Conservation (phyloP, 2,888 invertebrate species). For the Sipha maydis region DNA sequence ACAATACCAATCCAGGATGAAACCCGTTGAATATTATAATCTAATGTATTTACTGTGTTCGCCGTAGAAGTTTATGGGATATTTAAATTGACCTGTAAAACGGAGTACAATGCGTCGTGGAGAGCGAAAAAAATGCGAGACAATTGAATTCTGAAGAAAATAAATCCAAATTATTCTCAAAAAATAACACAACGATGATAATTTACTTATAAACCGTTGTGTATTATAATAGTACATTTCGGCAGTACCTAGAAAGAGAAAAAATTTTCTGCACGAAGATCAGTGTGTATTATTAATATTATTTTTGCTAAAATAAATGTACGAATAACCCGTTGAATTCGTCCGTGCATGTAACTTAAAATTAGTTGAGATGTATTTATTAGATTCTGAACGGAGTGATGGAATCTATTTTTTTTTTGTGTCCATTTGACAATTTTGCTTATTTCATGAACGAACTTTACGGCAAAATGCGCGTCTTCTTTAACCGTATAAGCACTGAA, state of each 20-base stretch:
- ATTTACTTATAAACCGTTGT: neutral
- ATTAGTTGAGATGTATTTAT: neutral
- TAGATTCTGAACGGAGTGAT: too few species aligned
- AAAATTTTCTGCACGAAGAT: neutral
- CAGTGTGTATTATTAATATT: neutral
- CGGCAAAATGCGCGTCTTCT: neutral
- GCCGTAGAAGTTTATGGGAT: neutral
- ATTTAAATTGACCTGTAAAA: conserved; percentile 27
- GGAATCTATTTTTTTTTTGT: neutral
- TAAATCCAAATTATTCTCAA: neutral
- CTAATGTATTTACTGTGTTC: neutral
- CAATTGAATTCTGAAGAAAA: conserved; percentile 26
- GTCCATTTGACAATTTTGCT: neutral
- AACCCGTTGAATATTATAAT: neutral
- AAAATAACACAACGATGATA: conserved; percentile 6
- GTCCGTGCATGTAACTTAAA: neutral
- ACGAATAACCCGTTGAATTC: neutral
- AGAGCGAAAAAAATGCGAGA: neutral
- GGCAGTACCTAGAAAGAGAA: neutral
- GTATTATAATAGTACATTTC: neutral
- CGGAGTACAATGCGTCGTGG: neutral
- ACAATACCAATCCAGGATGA: conserved; percentile 23
- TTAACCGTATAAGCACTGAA: neutral
- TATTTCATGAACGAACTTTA: neutral
- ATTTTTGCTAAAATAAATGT: neutral